Evolutionary conservation across 2,797 vertebrate species (phyloP).

Genomic region (Triplophysa bombifrons): DNA sequence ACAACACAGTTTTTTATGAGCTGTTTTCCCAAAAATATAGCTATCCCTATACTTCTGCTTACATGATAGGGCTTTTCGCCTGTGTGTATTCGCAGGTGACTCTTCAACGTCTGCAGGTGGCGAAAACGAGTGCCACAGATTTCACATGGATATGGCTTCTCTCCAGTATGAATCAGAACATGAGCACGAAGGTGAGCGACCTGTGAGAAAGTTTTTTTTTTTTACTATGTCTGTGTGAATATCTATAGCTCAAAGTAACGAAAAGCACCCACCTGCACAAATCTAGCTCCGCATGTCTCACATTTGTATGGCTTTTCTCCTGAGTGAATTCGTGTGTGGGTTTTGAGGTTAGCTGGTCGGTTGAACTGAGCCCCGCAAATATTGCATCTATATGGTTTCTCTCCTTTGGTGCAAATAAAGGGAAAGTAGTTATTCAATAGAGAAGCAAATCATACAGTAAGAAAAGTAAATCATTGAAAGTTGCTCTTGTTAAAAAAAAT

Average conservation of each 20-base stretch:
- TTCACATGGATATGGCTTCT: constrained; percentile 98
- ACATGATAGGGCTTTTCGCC: constrained; percentile 99
- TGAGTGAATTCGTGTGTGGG: constrained; percentile 98
- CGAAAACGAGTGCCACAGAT: constrained; percentile 98
- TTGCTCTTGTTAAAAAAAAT: background rate
- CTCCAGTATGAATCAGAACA: constrained; percentile 96
- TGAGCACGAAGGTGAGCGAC: constrained; percentile 97
- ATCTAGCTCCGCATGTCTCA: constrained; percentile 96
- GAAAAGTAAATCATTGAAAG: background rate
- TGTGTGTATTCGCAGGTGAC: constrained; percentile 97
- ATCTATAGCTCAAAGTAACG: background rate
- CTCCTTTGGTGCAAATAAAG: constrained; percentile 75
- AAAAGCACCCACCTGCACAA: constrained; percentile 86
- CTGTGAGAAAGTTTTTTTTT: constrained; percentile 65
- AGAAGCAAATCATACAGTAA: no score
- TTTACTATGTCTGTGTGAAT: background rate
- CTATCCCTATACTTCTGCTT: constrained; percentile 56
- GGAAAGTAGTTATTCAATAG: background rate
- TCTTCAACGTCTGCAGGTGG: constrained; percentile 97
- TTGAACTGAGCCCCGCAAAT: constrained; percentile 99
- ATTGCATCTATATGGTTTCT: constrained; percentile 98
- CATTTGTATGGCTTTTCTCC: constrained; percentile 99
- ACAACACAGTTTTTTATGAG: background rate
- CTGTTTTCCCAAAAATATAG: background rate
- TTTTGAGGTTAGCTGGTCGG: constrained; percentile 98